A percentile compares a stretch with the other conserved stretches of the same genome.
phyloP scores from a whole-genome alignment of 1,140 invertebrate species.

The Drosophila mauritiana region DNA sequence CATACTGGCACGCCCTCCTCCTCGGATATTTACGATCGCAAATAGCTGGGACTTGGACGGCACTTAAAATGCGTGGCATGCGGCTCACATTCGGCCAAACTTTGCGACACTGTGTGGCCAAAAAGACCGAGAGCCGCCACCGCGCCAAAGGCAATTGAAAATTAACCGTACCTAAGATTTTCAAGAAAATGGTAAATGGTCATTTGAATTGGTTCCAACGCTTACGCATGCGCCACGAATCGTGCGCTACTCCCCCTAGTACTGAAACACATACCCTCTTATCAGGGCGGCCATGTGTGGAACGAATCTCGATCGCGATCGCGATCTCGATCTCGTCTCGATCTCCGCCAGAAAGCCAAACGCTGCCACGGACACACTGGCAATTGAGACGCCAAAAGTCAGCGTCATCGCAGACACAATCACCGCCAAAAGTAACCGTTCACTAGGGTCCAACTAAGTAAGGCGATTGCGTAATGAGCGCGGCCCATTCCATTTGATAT shows the following conservation, averaged over 20 bases:
- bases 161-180: slow-evolving; percentile 75
- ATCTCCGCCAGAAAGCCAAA: slow-evolving; percentile 17
- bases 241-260: slow-evolving; percentile 38
- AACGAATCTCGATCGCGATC: slow-evolving; percentile 31
- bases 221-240: slow-evolving; percentile 67
- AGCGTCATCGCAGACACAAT: slow-evolving; percentile 49
- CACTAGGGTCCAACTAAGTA: slow-evolving; percentile 67
- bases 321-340: background rate
- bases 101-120: slow-evolving; percentile 64
- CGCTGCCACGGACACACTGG: slow-evolving; percentile 33
- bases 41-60: slow-evolving; percentile 31
- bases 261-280: slow-evolving; percentile 14
- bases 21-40: slow-evolving; percentile 60
- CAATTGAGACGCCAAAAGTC: slow-evolving; percentile 62
- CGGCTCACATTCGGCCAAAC: slow-evolving; percentile 57
- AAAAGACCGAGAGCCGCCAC: slow-evolving; percentile 35
- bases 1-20: slow-evolving; percentile 20
- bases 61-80: slow-evolving; percentile 77
- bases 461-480: slow-evolving; percentile 66
- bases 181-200: slow-evolving; percentile 71
- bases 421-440: slow-evolving; percentile 50
- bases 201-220: slow-evolving; percentile 70
- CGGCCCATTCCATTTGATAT: slow-evolving; percentile 65
- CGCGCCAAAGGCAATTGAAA: slow-evolving; percentile 62
- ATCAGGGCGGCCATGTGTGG: slow-evolving; percentile 37